Conservation (phyloP, 2,888 invertebrate species). For the Tiliacea citrago region DNA sequence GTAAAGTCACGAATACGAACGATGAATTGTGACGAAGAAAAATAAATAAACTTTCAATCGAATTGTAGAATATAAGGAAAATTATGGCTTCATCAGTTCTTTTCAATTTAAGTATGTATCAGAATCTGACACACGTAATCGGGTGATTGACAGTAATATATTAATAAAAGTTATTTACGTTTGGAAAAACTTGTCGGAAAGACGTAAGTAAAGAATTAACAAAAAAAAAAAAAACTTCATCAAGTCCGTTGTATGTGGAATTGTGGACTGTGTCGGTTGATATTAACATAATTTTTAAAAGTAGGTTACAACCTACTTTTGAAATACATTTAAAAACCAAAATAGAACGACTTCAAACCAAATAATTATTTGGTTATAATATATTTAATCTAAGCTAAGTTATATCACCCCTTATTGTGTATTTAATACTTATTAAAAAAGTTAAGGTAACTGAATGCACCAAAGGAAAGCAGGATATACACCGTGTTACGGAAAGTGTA, state of each 20-base stretch:
- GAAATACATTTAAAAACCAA: too few relatives aligned
- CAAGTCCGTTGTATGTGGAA: constrained; percentile 6
- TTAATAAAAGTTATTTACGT: constrained; percentile 49
- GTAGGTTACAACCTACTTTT: too few relatives aligned
- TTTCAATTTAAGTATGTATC: constrained; percentile 34
- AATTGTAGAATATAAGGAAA: constrained; percentile 40
- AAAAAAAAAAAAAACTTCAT: constrained; percentile 42
- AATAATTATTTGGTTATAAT: too few relatives aligned
- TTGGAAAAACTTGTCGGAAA: constrained; percentile 24
- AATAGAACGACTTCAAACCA: too few relatives aligned
- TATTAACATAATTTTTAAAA: constrained; percentile 10
- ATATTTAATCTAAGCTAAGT: neutral
- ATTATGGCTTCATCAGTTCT: constrained; percentile 45
- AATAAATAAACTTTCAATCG: constrained; percentile 61
- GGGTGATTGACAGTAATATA: constrained; percentile 49
- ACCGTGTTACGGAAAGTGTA: too few relatives aligned
- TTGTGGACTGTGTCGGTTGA: neutral
- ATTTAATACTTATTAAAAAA: neutral
- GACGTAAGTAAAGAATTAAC: constrained; percentile 21
- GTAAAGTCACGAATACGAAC: constrained; percentile 50
- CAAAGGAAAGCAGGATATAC: too few relatives aligned
- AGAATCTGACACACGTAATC: constrained; percentile 39
- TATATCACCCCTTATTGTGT: neutral
- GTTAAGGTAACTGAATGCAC: neutral
- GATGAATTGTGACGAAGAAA: constrained; percentile 54